Percentiles rank a stretch among this genome's conserved stretches.
Conservation (phyloP, 2,797 vertebrate genomes). For the Pagetopsis macropterus region DNA sequence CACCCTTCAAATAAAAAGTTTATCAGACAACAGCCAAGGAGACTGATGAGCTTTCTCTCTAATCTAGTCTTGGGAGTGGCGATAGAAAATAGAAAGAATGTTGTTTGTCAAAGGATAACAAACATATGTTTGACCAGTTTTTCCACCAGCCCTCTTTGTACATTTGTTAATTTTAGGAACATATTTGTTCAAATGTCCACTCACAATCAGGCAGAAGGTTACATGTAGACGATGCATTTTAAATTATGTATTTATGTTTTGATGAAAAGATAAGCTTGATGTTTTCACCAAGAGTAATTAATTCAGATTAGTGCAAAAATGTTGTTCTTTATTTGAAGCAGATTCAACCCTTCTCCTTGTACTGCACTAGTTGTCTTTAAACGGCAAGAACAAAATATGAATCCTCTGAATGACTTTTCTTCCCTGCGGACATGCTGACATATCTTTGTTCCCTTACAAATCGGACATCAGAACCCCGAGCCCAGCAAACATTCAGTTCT, state of each 20-base stretch:
- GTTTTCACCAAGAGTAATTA: conserved; percentile 16
- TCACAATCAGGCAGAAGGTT: conserved; percentile 16
- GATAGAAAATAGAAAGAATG: conserved; percentile 45
- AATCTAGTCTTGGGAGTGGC: conserved; percentile 67
- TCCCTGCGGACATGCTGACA: conserved; percentile 54
- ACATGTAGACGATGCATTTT: conserved; percentile 18
- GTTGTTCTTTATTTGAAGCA: conserved; percentile 32
- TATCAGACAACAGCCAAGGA: conserved; percentile 77
- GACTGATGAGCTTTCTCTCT: conserved; percentile 75
- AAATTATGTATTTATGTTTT: conserved; percentile 22
- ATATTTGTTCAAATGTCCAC: conserved; percentile 23
- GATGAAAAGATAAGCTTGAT: conserved; percentile 14
- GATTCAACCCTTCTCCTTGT: neutral
- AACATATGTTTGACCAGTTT: conserved; percentile 14
- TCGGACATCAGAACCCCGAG: conserved; percentile 74
- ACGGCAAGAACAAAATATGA: conserved; percentile 30
- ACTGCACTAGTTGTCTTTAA: conserved; percentile 15
- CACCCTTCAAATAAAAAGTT: conserved; percentile 83
- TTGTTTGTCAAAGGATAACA: conserved; percentile 37
- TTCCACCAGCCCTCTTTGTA: conserved; percentile 4
- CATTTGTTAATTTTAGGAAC: neutral
- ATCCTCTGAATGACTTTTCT: conserved; percentile 46
- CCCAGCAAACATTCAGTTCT: conserved; percentile 62
- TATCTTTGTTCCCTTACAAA: conserved; percentile 77
- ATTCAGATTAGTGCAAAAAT: conserved; percentile 27